A percentile compares a stretch with the other conserved stretches of the same genome.
These are phyloP conservation scores for Anhinga rufa DNA, from an alignment of 2,113 vertebrate species.

Conservation along the genomic window DNA sequence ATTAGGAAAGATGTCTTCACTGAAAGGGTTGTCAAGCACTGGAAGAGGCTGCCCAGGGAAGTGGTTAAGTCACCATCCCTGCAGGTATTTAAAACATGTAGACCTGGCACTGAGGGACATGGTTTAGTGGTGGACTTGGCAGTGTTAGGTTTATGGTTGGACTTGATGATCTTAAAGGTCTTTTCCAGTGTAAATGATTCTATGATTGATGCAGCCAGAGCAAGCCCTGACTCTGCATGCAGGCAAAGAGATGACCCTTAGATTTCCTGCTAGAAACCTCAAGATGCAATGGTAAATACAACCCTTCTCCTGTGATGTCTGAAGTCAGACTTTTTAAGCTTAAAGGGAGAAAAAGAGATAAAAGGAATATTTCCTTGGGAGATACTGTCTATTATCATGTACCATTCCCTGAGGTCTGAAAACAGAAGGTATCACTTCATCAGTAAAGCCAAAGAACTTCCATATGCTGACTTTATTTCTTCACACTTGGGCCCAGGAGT, in stretches of 20 bases:
- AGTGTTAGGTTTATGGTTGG: not conserved
- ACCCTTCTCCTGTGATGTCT: not conserved
- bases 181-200: not conserved
- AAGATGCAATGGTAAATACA: not conserved
- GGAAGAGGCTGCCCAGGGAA: not conserved
- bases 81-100: too few relatives aligned
- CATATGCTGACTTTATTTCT: not conserved
- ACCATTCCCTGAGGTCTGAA: not conserved
- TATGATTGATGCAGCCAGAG: not conserved
- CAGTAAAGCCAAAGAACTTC: not conserved
- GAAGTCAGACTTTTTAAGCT: not conserved
- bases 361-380: not conserved
- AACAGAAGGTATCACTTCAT: not conserved
- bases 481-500: not conserved
- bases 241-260: not conserved
- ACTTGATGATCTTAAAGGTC: not conserved
- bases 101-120: not conserved
- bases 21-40: not conserved
- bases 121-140: not conserved
- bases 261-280: not conserved
- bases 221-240: not conserved
- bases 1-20: not conserved
- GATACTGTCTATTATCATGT: not conserved
- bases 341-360: not conserved
- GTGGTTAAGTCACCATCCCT: not conserved